Evolutionary conservation across 2,888 invertebrate genomes (phyloP).

Genomic region (Sclerodermus sp.): DNA sequence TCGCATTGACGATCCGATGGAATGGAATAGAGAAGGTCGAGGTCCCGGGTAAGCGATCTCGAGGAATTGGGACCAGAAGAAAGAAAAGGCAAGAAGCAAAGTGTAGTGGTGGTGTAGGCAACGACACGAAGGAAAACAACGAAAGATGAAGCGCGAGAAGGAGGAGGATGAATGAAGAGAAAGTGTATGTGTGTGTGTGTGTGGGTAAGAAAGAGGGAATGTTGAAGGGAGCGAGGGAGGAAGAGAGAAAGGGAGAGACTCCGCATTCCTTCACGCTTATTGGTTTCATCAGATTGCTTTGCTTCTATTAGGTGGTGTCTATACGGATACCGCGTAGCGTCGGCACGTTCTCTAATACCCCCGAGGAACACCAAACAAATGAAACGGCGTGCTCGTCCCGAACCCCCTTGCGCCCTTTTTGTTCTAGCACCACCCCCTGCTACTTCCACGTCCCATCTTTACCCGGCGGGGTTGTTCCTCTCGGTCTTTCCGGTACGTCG

Average conservation of each 20-base stretch:
- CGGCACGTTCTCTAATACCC: slow-evolving; percentile 50
- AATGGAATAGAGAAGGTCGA: too few species aligned
- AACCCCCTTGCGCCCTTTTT: background rate
- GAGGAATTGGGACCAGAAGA: too few species aligned
- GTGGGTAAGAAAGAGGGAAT: background rate
- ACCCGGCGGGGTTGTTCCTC: too few species aligned
- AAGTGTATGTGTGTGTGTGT: too few species aligned
- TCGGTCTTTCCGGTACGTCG: too few species aligned
- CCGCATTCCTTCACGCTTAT: slow-evolving; percentile 55
- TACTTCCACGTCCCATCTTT: slow-evolving; percentile 1
- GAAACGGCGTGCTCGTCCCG: slow-evolving; percentile 33
- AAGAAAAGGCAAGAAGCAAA: slow-evolving; percentile 2
- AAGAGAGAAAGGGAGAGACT: background rate
- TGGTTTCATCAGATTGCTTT: slow-evolving; percentile 55
- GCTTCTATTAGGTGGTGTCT: slow-evolving; percentile 49
- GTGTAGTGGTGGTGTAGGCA: too few species aligned
- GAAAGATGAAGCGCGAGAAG: slow-evolving; percentile 8
- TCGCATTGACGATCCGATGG: too few species aligned
- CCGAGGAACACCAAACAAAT: slow-evolving; percentile 49
- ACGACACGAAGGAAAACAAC: too few species aligned
- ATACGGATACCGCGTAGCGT: slow-evolving; percentile 44
- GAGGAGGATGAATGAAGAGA: background rate
- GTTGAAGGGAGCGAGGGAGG: background rate
- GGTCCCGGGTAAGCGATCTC: too few species aligned
- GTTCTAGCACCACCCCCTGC: slow-evolving; percentile 1